phyloP scores from a whole-genome alignment of 64 coral and sea anemone genomes.

The Stichodactyla mertensii region DNA sequence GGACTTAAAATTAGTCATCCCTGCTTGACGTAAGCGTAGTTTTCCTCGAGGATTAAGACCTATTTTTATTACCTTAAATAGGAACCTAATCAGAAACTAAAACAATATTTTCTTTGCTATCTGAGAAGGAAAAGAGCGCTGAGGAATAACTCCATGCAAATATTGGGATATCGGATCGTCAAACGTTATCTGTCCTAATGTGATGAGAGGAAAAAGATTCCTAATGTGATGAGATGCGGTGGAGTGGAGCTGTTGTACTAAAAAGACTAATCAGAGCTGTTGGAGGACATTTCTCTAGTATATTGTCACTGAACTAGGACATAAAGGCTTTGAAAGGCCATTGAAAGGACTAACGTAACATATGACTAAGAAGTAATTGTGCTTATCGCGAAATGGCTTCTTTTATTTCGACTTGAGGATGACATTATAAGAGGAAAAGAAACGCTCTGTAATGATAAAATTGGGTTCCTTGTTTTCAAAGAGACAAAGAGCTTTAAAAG shows the following conservation, averaged over 20 bases:
- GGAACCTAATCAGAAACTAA: conserved; percentile 11
- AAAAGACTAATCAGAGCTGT: conserved; percentile 7
- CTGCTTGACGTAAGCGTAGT: neutral
- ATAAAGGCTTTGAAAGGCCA: conserved; percentile 7
- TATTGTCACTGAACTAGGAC: conserved; percentile 3
- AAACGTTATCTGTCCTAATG: neutral
- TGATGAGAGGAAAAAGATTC: conserved; percentile 1
- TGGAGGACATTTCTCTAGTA: neutral
- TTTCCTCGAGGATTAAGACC: neutral
- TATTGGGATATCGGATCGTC: conserved; percentile 22
- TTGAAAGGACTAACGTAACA: neutral
- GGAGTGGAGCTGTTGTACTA: neutral
- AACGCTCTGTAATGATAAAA: neutral
- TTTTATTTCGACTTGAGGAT: neutral
- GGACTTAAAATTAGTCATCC: neutral
- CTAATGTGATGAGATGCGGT: conserved; percentile 10
- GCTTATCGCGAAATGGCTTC: neutral
- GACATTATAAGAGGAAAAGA: conserved; percentile 8
- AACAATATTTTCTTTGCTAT: neutral
- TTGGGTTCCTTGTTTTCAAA: neutral
- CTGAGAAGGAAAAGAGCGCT: neutral
- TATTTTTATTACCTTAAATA: conserved; percentile 23
- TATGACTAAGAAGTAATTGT: neutral
- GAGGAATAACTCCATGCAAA: neutral
- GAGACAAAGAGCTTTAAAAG: neutral